Evolutionary conservation across 1,140 invertebrate species (phyloP), one percentile per base, ranked within the genome.

Genomic region (Anthonomus grandis): DNA sequence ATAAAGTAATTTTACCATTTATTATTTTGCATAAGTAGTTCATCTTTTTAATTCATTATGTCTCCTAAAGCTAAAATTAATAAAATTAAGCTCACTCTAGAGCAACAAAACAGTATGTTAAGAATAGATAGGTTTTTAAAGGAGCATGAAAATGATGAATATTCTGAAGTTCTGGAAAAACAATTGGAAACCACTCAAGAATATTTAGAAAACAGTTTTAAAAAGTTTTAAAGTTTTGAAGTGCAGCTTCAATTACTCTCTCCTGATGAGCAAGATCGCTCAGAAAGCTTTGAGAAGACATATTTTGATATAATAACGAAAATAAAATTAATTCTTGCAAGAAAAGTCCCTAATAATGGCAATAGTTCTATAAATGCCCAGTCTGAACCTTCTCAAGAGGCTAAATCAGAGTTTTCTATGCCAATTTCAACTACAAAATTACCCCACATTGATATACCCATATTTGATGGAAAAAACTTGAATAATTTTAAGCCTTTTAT

Each of bases 391-490:
- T n/a, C n/a, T n/a, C n/a, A n/a, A n/a, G n/a, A n/a, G n/a, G 27
- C 27, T 31, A 31, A 6, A 31, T 31, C 27, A 31, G n/a, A 31
- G 27, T 31, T 31, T 8, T 8, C 27, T 31, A 31, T n/a, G 17
- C n/a, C 4, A 13, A 38, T 38, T 38, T 38, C 36, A 13, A 4
- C 36, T 4, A 38, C 36, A 38, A 42, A 52, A 10, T 10, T 52
- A 13, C 50, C 50, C 2, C 12, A 36, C 25, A 41, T 52, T 24
- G 10, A 25, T 21, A 52, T 52, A 24, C 50, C 50, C 2, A 24
- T 15, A 17, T 52, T 52, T 42, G 15, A 25, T 52, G 50, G 50
- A 8, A 42, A 52, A 42, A 13, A 38, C 17, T 18, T 41, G 15
- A 4, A 9, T 3, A 36, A 52, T 3, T 52, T 36, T 15, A 36